Evolutionary conservation across 2,797 vertebrate species (phyloP).

Genomic region (Loriculus beryllinus): DNA sequence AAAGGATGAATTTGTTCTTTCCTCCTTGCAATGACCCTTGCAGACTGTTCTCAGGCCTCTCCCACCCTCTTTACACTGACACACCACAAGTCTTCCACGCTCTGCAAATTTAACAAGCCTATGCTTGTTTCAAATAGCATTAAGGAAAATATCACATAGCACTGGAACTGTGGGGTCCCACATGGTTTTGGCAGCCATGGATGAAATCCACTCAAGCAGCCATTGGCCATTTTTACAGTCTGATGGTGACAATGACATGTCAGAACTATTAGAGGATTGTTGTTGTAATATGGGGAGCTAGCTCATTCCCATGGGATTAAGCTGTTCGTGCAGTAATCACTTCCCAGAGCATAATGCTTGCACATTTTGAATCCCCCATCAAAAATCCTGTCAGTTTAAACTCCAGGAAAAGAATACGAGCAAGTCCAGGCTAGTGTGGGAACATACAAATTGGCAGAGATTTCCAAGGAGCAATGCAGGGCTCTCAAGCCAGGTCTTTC

Average conservation of each 20-base stretch:
- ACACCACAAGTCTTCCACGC: not conserved
- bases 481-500: not conserved
- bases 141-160: not conserved
- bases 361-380: not conserved
- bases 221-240: not conserved
- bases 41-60: not conserved
- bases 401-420: not conserved
- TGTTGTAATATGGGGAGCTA: not conserved
- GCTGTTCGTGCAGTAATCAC: not conserved
- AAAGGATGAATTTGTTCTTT: not conserved
- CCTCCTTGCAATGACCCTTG: not conserved
- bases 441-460: not conserved
- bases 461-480: not conserved
- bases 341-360: not conserved
- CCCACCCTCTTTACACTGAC: not conserved
- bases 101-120: not conserved
- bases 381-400: not conserved
- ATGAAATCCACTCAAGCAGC: not conserved
- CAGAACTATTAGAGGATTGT: not conserved
- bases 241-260: not conserved
- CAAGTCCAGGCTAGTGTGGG: not conserved
- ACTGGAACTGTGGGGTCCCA: not conserved
- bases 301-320: not conserved
- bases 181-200: not conserved
- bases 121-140: not conserved